Conservation (phyloP, 2,797 vertebrate genomes). For the Gymnoscopelus braueri region DNA sequence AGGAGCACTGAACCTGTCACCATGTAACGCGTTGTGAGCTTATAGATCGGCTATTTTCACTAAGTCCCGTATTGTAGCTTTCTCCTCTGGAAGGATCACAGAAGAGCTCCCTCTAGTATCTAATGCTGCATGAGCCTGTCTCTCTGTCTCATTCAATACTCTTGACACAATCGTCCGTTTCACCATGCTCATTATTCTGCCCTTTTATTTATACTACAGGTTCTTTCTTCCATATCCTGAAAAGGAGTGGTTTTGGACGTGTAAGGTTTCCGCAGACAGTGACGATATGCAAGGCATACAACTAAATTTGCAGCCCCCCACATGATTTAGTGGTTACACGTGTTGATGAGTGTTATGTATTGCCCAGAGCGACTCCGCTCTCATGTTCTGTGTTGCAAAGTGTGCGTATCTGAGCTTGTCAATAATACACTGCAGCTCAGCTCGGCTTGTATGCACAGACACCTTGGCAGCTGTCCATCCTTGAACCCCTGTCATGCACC, state of each 20-base stretch:
- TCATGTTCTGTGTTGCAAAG: background rate
- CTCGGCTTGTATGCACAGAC: constrained; percentile 8
- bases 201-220: background rate
- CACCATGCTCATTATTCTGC: constrained; percentile 6
- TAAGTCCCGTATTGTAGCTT: too few relatives aligned
- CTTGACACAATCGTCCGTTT: background rate
- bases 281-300: constrained; percentile 1
- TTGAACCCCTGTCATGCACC: constrained; percentile 20
- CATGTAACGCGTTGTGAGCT: too few relatives aligned
- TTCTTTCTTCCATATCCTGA: too few relatives aligned
- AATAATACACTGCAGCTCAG: constrained; percentile 14
- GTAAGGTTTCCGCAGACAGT: too few relatives aligned
- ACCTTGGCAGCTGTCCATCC: constrained; percentile 2
- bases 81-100: constrained; percentile 10
- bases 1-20: too few relatives aligned
- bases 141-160: constrained; percentile 18
- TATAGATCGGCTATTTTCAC: too few relatives aligned
- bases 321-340: background rate
- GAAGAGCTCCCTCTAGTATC: background rate
- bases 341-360: background rate
- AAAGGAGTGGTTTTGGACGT: too few relatives aligned
- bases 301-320: constrained; percentile 18
- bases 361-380: constrained; percentile 6
- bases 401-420: constrained; percentile 9
- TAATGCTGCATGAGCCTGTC: constrained; percentile 16